Evolutionary conservation across 2,113 vertebrate species (phyloP).

Genomic region (Zosterops lateralis): DNA sequence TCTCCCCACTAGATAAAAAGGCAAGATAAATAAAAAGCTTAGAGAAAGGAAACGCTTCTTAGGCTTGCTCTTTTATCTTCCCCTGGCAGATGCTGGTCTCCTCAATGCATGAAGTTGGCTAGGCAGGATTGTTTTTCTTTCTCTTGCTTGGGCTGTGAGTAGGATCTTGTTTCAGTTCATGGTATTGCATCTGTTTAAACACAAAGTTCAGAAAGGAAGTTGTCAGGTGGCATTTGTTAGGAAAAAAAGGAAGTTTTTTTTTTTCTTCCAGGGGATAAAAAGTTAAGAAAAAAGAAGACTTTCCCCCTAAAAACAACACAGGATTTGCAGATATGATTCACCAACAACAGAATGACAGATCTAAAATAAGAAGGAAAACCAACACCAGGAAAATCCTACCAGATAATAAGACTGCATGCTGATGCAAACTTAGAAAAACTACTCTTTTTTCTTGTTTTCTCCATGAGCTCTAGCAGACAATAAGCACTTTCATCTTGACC

Average conservation of each 20-base stretch:
- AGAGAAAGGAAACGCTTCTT: conserved; percentile 69
- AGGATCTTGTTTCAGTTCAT: conserved; percentile 93
- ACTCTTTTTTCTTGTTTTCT: not conserved
- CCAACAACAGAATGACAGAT: conserved; percentile 61
- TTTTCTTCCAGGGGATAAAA: not conserved
- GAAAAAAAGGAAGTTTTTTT: conserved; percentile 38
- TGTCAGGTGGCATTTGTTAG: conserved; percentile 71
- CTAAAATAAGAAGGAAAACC: conserved; percentile 5
- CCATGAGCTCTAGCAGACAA: not conserved
- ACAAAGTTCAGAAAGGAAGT: conserved; percentile 74
- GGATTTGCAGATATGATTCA: conserved; percentile 68
- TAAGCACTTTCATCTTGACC: not conserved
- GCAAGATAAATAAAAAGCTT: conserved; percentile 73
- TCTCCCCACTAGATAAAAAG: conserved; percentile 68
- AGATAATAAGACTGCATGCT: not conserved
- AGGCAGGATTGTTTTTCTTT: conserved; percentile 95
- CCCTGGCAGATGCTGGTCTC: conserved; percentile 70
- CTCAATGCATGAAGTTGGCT: conserved; percentile 73
- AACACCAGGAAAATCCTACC: conserved; percentile 55
- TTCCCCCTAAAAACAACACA: conserved; percentile 52
- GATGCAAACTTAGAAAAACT: not conserved
- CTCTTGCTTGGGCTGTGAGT: conserved; percentile 93
- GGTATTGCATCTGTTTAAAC: conserved; percentile 99
- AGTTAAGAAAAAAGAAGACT: not conserved
- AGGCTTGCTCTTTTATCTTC: conserved; percentile 73